These are phyloP conservation scores for Gastrophryne carolinensis DNA, from an alignment of 2,797 vertebrate species.

Conservation along the genomic window DNA sequence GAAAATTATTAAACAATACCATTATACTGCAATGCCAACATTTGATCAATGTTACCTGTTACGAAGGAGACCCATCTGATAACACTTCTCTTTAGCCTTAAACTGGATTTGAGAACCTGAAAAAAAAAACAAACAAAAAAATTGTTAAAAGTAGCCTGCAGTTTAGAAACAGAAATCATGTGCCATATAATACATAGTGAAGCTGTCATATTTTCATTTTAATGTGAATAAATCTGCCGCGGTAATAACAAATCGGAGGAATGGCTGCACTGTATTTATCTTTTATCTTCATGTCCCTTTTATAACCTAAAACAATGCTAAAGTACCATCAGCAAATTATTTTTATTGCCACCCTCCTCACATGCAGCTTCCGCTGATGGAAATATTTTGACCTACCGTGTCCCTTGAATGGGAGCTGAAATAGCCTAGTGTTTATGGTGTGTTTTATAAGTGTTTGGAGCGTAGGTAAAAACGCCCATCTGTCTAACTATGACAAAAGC, in stretches of 20 bases:
- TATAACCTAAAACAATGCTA: slow-evolving; percentile 40
- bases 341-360: slow-evolving; percentile 13
- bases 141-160: too few species aligned
- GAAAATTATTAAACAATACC: background rate
- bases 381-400: slow-evolving; percentile 37
- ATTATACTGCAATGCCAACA: background rate
- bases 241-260: slow-evolving; percentile 35
- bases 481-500: background rate
- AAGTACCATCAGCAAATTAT: slow-evolving; percentile 39
- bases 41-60: slow-evolving; percentile 7
- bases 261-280: slow-evolving; percentile 41
- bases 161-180: slow-evolving; percentile 3
- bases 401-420: slow-evolving; percentile 8
- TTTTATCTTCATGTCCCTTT: slow-evolving; percentile 30
- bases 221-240: slow-evolving; percentile 33
- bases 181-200: background rate
- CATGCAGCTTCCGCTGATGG: slow-evolving; percentile 1
- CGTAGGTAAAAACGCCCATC: background rate
- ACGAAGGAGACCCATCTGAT: slow-evolving; percentile 28
- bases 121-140: background rate
- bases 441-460: slow-evolving; percentile 8
- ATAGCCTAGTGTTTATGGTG: background rate
- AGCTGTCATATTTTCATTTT: slow-evolving; percentile 15
- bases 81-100: background rate
- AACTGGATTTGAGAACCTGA: background rate